A percentile compares a stretch with the other conserved stretches of the same genome.
Conservation (phyloP, 2,113 vertebrate genomes). For the Dipodomys stephensi region DNA sequence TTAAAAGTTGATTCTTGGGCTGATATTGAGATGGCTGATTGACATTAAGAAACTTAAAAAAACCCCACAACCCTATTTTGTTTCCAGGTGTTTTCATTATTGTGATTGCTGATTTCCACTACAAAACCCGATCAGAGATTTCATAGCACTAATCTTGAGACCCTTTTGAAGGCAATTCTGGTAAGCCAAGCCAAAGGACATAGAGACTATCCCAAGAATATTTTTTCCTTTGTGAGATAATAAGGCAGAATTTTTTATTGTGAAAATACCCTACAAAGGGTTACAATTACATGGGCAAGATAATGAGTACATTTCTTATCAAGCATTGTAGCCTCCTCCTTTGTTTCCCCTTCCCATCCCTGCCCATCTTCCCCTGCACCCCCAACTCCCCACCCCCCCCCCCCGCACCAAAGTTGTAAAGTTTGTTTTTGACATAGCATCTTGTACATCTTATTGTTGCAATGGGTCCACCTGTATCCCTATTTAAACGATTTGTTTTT, state of each 20-base stretch:
- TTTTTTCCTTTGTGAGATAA: not conserved
- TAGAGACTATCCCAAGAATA: not conserved
- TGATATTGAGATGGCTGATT: not conserved
- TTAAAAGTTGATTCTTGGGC: not conserved
- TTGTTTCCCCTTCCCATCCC: too few species aligned
- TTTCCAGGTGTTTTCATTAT: slow-evolving; percentile 28
- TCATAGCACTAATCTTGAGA: not conserved
- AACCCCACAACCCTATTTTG: not conserved
- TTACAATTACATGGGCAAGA: too few species aligned
- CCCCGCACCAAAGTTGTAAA: too few species aligned
- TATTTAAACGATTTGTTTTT: too few species aligned
- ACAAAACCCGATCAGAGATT: slow-evolving; percentile 17
- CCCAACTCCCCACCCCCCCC: too few species aligned
- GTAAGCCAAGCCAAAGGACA: not conserved
- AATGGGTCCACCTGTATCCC: too few species aligned
- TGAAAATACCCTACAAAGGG: too few species aligned
- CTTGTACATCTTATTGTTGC: too few species aligned
- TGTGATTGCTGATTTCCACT: slow-evolving; percentile 29
- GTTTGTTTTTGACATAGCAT: too few species aligned
- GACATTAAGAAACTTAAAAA: not conserved
- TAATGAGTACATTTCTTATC: too few species aligned
- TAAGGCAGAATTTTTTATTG: slow-evolving; percentile 37
- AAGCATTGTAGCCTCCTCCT: too few species aligned
- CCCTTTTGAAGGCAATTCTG: slow-evolving; percentile 38
- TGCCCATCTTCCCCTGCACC: too few species aligned